A percentile compares a stretch with the other conserved stretches of the same genome.
These are phyloP conservation scores for Oncorhynchus nerka DNA, from an alignment of 2,113 vertebrate genomes.

Conservation along the genomic window DNA sequence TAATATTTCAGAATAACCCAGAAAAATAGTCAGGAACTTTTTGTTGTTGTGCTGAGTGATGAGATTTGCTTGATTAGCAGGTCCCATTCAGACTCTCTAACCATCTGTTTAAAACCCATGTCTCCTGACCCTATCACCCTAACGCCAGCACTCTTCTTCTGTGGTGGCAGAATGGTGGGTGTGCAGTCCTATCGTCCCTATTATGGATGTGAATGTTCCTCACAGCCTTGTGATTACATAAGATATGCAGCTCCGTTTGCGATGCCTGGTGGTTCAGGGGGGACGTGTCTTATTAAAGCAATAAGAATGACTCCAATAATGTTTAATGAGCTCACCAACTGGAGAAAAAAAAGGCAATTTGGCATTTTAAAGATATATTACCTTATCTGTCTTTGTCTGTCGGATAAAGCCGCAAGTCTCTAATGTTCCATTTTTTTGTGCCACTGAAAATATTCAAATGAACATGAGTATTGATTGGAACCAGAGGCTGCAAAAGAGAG, in stretches of 20 bases:
- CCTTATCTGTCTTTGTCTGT: slow-evolving; percentile 24
- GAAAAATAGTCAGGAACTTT: slow-evolving; percentile 7
- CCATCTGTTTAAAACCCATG: not conserved
- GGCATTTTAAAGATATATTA: slow-evolving; percentile 29
- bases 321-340: slow-evolving; percentile 45
- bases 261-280: slow-evolving; percentile 25
- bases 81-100: slow-evolving; percentile 18
- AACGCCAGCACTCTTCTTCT: not conserved
- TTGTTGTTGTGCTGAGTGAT: slow-evolving; percentile 15
- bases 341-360: slow-evolving; percentile 26
- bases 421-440: slow-evolving; percentile 8
- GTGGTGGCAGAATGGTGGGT: not conserved
- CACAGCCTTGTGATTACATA: slow-evolving; percentile 24
- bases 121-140: not conserved
- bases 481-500: not conserved
- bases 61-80: slow-evolving; percentile 37
- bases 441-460: slow-evolving; percentile 25
- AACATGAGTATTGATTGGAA: slow-evolving; percentile 27
- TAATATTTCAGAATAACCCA: slow-evolving; percentile 25
- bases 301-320: slow-evolving; percentile 39
- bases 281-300: slow-evolving; percentile 42
- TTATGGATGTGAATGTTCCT: slow-evolving; percentile 16
- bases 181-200: not conserved
- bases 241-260: slow-evolving; percentile 41
- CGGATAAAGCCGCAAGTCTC: slow-evolving; percentile 13